phyloP scores from a whole-genome alignment of 2,113 vertebrate species.

The Oryzias woworae region DNA sequence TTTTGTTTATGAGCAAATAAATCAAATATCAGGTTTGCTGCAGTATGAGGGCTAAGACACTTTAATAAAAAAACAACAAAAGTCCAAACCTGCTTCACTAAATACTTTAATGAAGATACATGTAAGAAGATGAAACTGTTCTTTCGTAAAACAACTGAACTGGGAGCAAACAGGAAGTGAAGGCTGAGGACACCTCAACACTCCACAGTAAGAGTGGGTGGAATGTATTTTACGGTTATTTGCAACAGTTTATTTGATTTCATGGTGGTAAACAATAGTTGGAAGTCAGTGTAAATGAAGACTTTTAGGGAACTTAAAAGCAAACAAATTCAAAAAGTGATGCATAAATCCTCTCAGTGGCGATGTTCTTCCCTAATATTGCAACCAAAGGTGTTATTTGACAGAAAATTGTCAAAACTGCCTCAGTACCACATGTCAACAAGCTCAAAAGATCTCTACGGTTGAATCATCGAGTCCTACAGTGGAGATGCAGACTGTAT shows the following conservation, averaged over 20 bases:
- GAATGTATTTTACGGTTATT: constrained; percentile 13
- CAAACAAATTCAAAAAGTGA: too few relatives aligned
- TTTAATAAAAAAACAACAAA: constrained; percentile 8
- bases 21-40: too few relatives aligned
- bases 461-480: constrained; percentile 31
- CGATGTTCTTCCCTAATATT: not conserved
- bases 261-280: too few relatives aligned
- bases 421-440: constrained; percentile 1
- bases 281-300: too few relatives aligned
- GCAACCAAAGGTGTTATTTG: not conserved
- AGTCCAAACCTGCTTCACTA: constrained; percentile 18
- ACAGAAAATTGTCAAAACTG: constrained; percentile 9
- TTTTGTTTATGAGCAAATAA: too few relatives aligned
- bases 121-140: constrained; percentile 62
- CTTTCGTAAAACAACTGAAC: constrained; percentile 52
- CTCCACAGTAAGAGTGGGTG: constrained; percentile 26
- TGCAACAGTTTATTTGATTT: not conserved
- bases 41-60: not conserved
- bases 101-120: constrained; percentile 70
- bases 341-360: too few relatives aligned
- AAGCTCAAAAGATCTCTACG: constrained; percentile 3
- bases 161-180: constrained; percentile 26
- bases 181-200: constrained; percentile 22
- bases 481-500: constrained; percentile 4
- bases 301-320: too few relatives aligned